Evolutionary conservation across 2,113 vertebrate genomes (phyloP).

Genomic region (Scalopus aquaticus): DNA sequence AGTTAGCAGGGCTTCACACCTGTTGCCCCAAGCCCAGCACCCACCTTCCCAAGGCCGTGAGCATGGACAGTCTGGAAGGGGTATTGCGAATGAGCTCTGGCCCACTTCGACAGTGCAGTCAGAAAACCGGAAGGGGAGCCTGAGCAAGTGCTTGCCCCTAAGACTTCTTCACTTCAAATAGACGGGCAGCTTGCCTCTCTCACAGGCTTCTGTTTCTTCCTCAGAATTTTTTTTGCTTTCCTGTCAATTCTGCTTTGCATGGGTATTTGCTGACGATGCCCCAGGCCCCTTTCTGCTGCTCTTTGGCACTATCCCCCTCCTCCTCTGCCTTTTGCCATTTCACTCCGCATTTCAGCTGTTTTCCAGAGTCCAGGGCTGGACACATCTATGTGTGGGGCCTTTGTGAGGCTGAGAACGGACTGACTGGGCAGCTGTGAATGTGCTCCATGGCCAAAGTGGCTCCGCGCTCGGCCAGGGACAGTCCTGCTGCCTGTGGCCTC

Average conservation of each 20-base stretch:
- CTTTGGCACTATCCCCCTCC: background rate
- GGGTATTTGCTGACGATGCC: slow-evolving; percentile 9
- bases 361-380: background rate
- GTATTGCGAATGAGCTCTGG: background rate
- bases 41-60: no score
- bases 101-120: rapidly evolving
- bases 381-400: slow-evolving; percentile 59
- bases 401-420: slow-evolving; percentile 62
- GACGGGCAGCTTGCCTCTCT: background rate
- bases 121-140: background rate
- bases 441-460: background rate
- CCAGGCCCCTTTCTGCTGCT: background rate
- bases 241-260: background rate
- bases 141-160: background rate
- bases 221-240: background rate
- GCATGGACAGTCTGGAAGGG: no score
- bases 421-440: background rate
- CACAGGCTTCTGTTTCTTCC: background rate
- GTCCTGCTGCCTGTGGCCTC: background rate
- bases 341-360: slow-evolving; percentile 50
- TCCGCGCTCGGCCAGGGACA: background rate
- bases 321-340: slow-evolving; percentile 56
- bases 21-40: no score
- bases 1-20: background rate
- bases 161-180: background rate